Base-by-base conservation (phyloP, 2,888 invertebrate genomes). In the Coenonympha arcania region DNA sequence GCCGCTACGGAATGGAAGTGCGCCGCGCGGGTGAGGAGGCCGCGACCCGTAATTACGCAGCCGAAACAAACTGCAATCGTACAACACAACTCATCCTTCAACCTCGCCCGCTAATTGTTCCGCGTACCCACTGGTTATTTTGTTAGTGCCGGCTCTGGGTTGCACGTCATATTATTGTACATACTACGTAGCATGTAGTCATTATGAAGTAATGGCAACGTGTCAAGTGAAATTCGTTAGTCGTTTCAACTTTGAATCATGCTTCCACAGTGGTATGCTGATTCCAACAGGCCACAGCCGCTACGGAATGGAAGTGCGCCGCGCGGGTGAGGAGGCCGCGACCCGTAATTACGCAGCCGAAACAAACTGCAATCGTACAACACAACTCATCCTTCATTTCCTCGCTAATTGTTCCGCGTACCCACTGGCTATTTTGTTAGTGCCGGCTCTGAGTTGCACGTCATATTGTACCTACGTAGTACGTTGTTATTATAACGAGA, bases 1-100 rank as follows among this genome's bases (percentile, higher is more conserved):
- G n/a, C n/a, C n/a, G n/a, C 60, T 63, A 69, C 53, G 55, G 56
- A 64, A 79, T 73, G 66, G 61, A 59, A 69, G 65, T 72, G 82
- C 77, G 79, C 49, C 54, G n/a, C n/a, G n/a, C n/a, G n/a, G n/a
- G n/a, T 56, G 42, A 20, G 11, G 44, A 64, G 75, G 78, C 66
- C 79, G 63, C 77, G 80, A 82, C 83, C 80, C 68, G 70, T 69
- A 82, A 81, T 84, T 70, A 59, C 24, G 24, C 16, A 68, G 60
- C 79, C 81, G 71, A 83, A 83, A 83, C 82, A 78, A 76, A 76
- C 70, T 55, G 72, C 79, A 73, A 78, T 77, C 76, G 62, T 13
- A 8, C 31, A 16, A 16, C 66, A 61, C 64, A n/a, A 66, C 62
- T 64, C 63, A 62, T 59, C 55, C 56, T 58, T 64, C 63, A 62